Percentiles rank a stretch among this genome's conserved stretches.
phyloP scores from a whole-genome alignment of 2,797 vertebrate species.

The Ispidina picta region DNA sequence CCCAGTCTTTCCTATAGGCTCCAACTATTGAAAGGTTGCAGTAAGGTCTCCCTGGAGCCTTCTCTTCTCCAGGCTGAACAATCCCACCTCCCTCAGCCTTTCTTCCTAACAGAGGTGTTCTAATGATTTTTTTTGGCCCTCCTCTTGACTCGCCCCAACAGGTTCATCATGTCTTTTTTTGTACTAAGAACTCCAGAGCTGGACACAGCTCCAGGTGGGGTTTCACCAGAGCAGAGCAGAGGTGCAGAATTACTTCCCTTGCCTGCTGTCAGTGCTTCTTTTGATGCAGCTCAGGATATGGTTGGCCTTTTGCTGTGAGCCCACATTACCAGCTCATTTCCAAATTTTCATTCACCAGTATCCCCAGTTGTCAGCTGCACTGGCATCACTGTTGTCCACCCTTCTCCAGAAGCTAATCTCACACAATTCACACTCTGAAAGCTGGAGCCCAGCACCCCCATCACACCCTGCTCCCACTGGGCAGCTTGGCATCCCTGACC shows the following conservation, averaged over 20 bases:
- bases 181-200: not conserved
- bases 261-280: not conserved
- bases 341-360: not conserved
- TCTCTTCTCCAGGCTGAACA: not conserved
- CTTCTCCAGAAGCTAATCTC: not conserved
- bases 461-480: fast-evolving
- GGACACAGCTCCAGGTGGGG: not conserved
- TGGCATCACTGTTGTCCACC: not conserved
- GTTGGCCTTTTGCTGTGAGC: not conserved
- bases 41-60: not conserved
- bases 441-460: fast-evolving
- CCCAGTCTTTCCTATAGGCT: not conserved
- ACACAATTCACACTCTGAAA: fast-evolving
- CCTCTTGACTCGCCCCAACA: not conserved
- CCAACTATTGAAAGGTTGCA: not conserved
- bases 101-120: not conserved
- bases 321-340: too few relatives aligned
- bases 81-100: not conserved
- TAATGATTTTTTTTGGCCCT: not conserved
- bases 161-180: not conserved
- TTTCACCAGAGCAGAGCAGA: not conserved
- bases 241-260: not conserved
- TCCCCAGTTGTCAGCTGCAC: not conserved
- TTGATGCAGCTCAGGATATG: not conserved
- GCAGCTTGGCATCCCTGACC: not conserved